Conservation (phyloP, 2,797 vertebrate species). For the Alauda arvensis region DNA sequence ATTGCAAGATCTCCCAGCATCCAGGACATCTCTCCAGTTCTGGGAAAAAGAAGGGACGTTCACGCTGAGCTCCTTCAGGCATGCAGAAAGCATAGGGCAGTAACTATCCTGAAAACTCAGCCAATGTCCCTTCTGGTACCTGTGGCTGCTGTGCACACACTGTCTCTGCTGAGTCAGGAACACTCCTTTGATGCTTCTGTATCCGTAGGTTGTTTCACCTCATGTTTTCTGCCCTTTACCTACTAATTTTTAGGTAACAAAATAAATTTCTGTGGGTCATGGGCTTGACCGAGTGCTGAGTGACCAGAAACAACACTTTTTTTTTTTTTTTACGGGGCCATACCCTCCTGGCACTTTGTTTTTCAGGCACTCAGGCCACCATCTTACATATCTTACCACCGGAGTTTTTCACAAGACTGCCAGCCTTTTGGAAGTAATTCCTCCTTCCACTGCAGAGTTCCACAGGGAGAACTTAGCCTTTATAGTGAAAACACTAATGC, state of each 20-base stretch:
- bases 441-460: not conserved
- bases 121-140: fast-evolving
- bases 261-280: not conserved
- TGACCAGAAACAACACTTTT: not conserved
- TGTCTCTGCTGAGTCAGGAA: not conserved
- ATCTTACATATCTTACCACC: conserved; percentile 9
- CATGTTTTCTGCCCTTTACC: not conserved
- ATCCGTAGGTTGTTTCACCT: not conserved
- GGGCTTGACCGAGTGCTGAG: not conserved
- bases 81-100: not conserved
- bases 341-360: not conserved
- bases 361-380: not conserved
- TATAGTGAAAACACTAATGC: not conserved
- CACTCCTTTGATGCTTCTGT: not conserved
- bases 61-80: not conserved
- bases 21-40: not conserved
- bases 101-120: not conserved
- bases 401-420: not conserved
- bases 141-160: not conserved
- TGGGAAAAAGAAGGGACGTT: not conserved
- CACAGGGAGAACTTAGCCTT: conserved; percentile 10
- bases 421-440: conserved; percentile 24
- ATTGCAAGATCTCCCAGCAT: not conserved
- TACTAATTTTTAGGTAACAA: not conserved
- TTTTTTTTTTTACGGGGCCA: not conserved